phyloP scores from a whole-genome alignment of 2,797 vertebrate species.

The Dendrocincla fuliginosa region DNA sequence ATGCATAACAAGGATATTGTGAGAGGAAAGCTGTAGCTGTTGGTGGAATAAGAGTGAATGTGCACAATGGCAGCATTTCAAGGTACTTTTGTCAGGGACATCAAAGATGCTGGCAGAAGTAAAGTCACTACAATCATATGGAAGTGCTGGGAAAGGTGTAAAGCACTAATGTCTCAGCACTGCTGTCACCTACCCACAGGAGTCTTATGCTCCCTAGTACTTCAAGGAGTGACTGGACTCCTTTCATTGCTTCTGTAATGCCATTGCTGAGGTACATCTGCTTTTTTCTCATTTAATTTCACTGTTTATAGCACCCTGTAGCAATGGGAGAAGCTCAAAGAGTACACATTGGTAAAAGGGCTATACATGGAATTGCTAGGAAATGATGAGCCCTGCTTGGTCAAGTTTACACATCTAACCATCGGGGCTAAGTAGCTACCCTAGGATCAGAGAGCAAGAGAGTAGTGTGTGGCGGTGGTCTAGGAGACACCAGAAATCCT shows the following conservation, averaged over 20 bases:
- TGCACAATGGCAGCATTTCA: background rate
- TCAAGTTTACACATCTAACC: background rate
- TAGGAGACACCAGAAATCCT: background rate
- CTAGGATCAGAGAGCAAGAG: background rate
- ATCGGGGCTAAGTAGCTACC: background rate
- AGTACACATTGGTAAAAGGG: background rate
- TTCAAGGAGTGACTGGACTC: background rate
- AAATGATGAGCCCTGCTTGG: rapidly evolving
- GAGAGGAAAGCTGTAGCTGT: background rate
- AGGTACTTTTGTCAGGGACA: background rate
- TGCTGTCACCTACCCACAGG: background rate
- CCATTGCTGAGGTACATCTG: background rate
- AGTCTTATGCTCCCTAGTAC: background rate
- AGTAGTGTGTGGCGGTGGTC: rapidly evolving
- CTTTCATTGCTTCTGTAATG: background rate
- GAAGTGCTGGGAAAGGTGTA: background rate
- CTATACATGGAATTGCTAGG: background rate
- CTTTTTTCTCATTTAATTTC: background rate
- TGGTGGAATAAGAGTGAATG: background rate
- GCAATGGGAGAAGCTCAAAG: background rate
- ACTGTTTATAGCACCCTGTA: background rate
- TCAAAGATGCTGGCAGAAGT: background rate
- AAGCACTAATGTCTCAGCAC: background rate
- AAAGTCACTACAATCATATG: background rate
- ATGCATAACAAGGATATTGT: background rate